phyloP scores from a whole-genome alignment of 2,888 invertebrate species.

The Lottia scabra region DNA sequence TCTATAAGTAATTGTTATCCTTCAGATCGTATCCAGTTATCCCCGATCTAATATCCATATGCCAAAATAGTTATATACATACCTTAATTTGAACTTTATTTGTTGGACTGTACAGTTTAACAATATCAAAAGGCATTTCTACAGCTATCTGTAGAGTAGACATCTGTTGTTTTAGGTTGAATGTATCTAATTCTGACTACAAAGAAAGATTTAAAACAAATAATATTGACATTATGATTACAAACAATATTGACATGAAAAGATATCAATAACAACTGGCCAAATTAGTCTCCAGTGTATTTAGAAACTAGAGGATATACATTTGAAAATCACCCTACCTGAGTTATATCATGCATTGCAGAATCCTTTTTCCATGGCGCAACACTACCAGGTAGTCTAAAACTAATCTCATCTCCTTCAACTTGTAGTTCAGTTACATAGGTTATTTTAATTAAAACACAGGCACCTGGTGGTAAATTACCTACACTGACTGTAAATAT shows the following conservation, averaged over 20 bases:
- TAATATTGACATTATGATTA: too few relatives aligned
- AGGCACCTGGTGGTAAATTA: slow-evolving; percentile 66
- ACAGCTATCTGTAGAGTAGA: slow-evolving; percentile 60
- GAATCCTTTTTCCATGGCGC: slow-evolving; percentile 65
- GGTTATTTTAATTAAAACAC: slow-evolving; percentile 69
- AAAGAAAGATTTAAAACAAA: not conserved
- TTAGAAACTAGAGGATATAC: too few relatives aligned
- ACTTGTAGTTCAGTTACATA: slow-evolving; percentile 69
- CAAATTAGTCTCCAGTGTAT: too few relatives aligned
- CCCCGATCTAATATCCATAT: too few relatives aligned
- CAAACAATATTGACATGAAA: too few relatives aligned
- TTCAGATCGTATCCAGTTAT: too few relatives aligned
- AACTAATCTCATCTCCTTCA: slow-evolving; percentile 65
- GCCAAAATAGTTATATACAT: not conserved
- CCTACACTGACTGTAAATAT: slow-evolving; percentile 70
- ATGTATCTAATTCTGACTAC: slow-evolving; percentile 43
- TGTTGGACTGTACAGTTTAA: slow-evolving; percentile 60
- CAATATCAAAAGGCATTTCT: slow-evolving; percentile 69
- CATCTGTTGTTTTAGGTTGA: slow-evolving; percentile 37
- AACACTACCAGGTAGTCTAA: slow-evolving; percentile 65
- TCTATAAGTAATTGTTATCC: too few relatives aligned
- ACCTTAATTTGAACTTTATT: slow-evolving; percentile 66
- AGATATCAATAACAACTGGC: too few relatives aligned
- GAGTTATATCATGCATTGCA: slow-evolving; percentile 55
- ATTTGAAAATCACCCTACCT: slow-evolving; percentile 37